These are phyloP conservation scores for Goniozus legneri DNA, from an alignment of 1,140 invertebrate species.

Conservation along the genomic window DNA sequence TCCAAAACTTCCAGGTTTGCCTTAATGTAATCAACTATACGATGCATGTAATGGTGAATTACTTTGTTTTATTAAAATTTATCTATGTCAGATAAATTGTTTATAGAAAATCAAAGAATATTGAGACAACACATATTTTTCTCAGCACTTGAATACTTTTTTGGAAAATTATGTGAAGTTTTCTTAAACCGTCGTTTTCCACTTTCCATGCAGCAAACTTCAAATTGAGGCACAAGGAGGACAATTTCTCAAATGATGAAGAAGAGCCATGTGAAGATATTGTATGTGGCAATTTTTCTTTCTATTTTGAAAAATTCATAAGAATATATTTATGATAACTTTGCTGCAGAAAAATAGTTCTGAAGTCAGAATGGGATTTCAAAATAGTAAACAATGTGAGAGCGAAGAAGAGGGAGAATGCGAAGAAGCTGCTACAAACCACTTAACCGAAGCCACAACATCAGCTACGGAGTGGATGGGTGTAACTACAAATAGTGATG, in stretches of 20 bases:
- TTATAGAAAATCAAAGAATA: too few species aligned
- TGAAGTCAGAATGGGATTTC: too few species aligned
- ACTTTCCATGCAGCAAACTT: conserved; percentile 34
- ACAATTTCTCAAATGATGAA: conserved; percentile 31
- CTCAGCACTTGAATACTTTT: too few species aligned
- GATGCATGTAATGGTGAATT: too few species aligned
- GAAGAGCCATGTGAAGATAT: conserved; percentile 28
- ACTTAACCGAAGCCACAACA: conserved; percentile 58
- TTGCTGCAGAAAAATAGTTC: too few species aligned
- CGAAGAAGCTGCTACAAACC: conserved; percentile 53
- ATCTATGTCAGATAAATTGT: too few species aligned
- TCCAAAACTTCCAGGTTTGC: too few species aligned
- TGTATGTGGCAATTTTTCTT: conserved; percentile 26
- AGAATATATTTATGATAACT: too few species aligned
- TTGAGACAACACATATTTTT: conserved; percentile 23
- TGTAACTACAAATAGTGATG: conserved; percentile 81
- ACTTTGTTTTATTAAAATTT: too few species aligned
- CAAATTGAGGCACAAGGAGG: conserved; percentile 23
- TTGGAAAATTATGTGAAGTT: conserved; percentile 28
- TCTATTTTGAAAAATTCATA: background rate
- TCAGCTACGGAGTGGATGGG: conserved; percentile 79
- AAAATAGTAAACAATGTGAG: conserved; percentile 42
- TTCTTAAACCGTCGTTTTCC: conserved; percentile 32
- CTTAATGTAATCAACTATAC: too few species aligned
- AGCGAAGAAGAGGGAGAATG: conserved; percentile 63